phyloP scores from a whole-genome alignment of 2,797 vertebrate species.

The Pseudomugil tenellus region DNA sequence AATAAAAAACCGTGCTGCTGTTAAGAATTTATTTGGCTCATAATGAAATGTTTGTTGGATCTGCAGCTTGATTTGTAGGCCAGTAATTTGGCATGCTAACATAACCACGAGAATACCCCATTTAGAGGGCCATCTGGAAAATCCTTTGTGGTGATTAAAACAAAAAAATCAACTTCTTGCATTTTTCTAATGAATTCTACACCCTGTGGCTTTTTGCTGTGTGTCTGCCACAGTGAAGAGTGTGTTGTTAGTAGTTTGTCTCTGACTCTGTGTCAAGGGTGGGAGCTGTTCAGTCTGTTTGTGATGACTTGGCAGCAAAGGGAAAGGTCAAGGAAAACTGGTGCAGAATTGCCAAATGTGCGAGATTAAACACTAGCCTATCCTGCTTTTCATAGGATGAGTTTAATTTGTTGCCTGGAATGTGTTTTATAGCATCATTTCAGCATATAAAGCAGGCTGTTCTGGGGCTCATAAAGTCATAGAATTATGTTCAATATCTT shows the following conservation, averaged over 20 bases:
- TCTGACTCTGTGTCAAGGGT: conserved; percentile 58
- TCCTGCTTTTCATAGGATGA: conserved; percentile 37
- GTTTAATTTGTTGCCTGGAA: conserved; percentile 43
- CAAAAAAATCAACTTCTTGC: conserved; percentile 41
- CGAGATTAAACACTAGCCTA: conserved; percentile 48
- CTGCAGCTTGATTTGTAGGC: conserved; percentile 50
- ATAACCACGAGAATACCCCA: conserved; percentile 48
- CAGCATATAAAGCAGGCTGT: conserved; percentile 15
- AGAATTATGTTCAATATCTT: conserved; percentile 29
- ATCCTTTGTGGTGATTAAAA: conserved; percentile 48
- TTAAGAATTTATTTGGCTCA: conserved; percentile 37
- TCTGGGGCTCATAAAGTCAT: conserved; percentile 22
- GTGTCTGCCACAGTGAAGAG: conserved; percentile 32
- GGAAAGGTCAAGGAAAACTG: conserved; percentile 73
- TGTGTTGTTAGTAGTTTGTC: conserved; percentile 44
- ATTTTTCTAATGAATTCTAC: conserved; percentile 63
- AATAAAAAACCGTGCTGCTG: conserved; percentile 15
- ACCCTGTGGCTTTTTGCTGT: conserved; percentile 47
- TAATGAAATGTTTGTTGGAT: conserved; percentile 51
- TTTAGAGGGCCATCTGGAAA: conserved; percentile 70
- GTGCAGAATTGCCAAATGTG: conserved; percentile 62
- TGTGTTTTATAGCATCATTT: conserved; percentile 40
- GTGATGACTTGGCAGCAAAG: conserved; percentile 71
- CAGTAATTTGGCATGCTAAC: conserved; percentile 51
- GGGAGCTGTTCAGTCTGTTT: conserved; percentile 64